Conservation (phyloP, 2,113 vertebrate genomes). For the Lathamus discolor region DNA sequence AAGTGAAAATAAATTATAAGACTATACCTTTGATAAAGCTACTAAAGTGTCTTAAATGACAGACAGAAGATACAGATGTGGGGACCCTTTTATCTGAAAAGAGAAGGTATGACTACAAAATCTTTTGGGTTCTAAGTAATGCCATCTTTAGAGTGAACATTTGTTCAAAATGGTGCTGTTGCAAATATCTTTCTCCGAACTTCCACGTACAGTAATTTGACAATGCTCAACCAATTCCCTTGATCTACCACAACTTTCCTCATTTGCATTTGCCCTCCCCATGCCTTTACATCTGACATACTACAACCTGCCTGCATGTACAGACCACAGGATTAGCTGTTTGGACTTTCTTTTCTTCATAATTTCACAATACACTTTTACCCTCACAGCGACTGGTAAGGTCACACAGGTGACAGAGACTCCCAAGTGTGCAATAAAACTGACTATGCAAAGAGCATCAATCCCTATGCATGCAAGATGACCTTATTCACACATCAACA, state of each 20-base stretch:
- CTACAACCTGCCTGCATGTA: neutral
- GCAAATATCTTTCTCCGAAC: neutral
- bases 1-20: neutral
- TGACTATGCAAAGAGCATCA: neutral
- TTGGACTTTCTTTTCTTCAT: neutral
- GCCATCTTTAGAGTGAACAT: neutral
- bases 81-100: neutral
- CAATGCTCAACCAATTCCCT: neutral
- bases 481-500: neutral
- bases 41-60: neutral
- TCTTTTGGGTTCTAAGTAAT: neutral
- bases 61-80: neutral
- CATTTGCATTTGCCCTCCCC: neutral
- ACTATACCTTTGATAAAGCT: neutral
- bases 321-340: neutral
- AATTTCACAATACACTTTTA: neutral
- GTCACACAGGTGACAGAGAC: neutral
- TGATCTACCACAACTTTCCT: neutral
- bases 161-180: neutral
- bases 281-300: neutral
- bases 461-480: neutral
- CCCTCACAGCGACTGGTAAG: neutral
- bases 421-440: neutral
- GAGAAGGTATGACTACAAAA: neutral
- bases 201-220: fast-evolving